Conservation (phyloP, 64 coral and sea anemone genomes). For the Pachyseris speciosa region DNA sequence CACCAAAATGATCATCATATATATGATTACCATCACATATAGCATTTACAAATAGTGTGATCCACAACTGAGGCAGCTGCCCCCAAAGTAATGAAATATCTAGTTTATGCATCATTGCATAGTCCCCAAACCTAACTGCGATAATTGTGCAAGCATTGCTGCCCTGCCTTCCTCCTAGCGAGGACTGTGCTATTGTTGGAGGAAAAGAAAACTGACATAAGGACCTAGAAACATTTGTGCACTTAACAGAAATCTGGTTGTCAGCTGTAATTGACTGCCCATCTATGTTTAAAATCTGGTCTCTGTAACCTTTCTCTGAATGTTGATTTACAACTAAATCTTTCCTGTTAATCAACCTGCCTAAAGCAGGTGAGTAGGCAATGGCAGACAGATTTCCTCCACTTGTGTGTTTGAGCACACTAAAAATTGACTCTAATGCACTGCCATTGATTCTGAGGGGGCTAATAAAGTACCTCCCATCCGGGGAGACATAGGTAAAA, state of each 20-base stretch:
- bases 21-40: slow-evolving; percentile 52
- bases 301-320: slow-evolving; percentile 61
- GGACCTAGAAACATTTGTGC: too few species aligned
- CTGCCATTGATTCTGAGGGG: slow-evolving; percentile 63
- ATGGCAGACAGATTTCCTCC: slow-evolving; percentile 53
- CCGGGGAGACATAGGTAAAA: slow-evolving; percentile 3
- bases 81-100: slow-evolving; percentile 28
- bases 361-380: slow-evolving; percentile 42
- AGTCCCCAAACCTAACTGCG: slow-evolving; percentile 47
- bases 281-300: slow-evolving; percentile 15
- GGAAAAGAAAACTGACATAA: slow-evolving; percentile 21
- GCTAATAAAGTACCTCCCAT: slow-evolving; percentile 59
- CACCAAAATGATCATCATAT: slow-evolving; percentile 50
- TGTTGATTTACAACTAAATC: slow-evolving; percentile 1
- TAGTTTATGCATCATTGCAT: slow-evolving; percentile 19
- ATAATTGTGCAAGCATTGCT: slow-evolving; percentile 70
- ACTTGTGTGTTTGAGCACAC: slow-evolving; percentile 50
- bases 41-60: slow-evolving; percentile 15
- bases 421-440: slow-evolving; percentile 63
- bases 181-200: slow-evolving; percentile 1
- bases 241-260: background rate
- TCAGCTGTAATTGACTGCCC: background rate
- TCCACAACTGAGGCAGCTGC: slow-evolving; percentile 46
- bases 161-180: slow-evolving; percentile 32
- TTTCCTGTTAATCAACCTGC: slow-evolving; percentile 43